Evolutionary conservation across 2,797 vertebrate genomes (phyloP), one percentile per base, ranked within the genome.

Genomic region (Silurus aristotelis): DNA sequence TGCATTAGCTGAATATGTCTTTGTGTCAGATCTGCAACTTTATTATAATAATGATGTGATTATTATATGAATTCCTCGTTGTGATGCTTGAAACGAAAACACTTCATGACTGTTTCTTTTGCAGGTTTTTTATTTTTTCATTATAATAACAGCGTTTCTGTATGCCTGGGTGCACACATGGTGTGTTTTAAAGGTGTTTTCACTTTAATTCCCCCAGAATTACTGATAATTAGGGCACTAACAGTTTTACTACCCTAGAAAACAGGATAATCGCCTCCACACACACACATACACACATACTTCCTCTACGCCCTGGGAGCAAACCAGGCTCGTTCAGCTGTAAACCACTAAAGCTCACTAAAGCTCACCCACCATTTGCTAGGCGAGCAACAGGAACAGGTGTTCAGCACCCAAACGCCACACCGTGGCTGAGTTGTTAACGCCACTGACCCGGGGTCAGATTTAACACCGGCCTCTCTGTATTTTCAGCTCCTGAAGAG

Each of bases 231-330:
- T 96, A 96, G 95, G 96, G 96, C 95, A 96, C 95, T 96, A 96
- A 96, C 96, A 96, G 96, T 95, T 96, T 97, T 96, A 96, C 95
- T 96, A 95, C 95, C 95, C 95, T 95, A 96, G 95, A 96, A 97
- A 97, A 97, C 96, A 95, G 96, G 96, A 96, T 97, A 96, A 97
- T 96, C 95, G 95, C 95, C 95, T 80, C 58, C 79, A 75, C 77
- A 84, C 82, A 80, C 60, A 80, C 13, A 75, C 82, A 77, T 73
- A 82, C 83, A 72, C 73, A 61, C 66, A 76, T 48, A 85, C 78
- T 52, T 79, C 83, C 61, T 80, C 55, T 72, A 80, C 72, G 79
- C 86, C 56, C 80, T 71, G 70, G 95, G 95, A 87, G 86, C 83
- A 87, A 80, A 79, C 67, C 68, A 38, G 70, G 75, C 88, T 87